phyloP scores from a whole-genome alignment of 2,797 vertebrate species.

The Onychomys leucogaster region DNA sequence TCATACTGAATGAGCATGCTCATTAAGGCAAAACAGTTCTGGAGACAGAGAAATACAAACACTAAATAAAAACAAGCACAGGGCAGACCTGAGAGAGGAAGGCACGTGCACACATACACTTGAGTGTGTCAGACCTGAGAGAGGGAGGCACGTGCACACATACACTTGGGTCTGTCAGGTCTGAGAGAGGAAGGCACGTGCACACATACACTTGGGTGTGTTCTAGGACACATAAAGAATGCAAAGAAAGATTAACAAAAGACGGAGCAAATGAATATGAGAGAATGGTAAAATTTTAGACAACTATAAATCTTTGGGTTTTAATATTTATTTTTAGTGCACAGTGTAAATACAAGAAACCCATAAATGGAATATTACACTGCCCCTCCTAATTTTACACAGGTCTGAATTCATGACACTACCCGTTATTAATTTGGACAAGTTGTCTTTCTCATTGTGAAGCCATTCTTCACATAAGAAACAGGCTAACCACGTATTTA shows the following conservation, averaged over 20 bases:
- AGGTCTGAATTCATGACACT: not conserved
- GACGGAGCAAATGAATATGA: not conserved
- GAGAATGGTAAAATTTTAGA: not conserved
- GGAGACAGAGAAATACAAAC: conserved; percentile 19
- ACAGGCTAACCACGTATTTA: not conserved
- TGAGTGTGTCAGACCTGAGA: too few relatives aligned
- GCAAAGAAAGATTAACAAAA: not conserved
- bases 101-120: too few relatives aligned
- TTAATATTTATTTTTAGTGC: not conserved
- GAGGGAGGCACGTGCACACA: too few relatives aligned
- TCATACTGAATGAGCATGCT: not conserved
- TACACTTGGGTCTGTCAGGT: not conserved
- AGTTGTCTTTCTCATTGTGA: not conserved
- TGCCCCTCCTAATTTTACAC: not conserved
- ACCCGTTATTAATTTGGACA: not conserved
- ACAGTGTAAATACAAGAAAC: not conserved
- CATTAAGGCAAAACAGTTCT: not conserved
- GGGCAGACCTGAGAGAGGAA: not conserved
- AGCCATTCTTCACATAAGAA: conserved; percentile 5
- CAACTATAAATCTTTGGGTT: not conserved
- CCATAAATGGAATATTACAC: not conserved
- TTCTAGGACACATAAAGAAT: not conserved
- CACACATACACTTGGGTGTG: not conserved
- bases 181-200: not conserved
- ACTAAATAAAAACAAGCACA: conserved; percentile 25